These are phyloP conservation scores for Platygyra sinensis DNA, from an alignment of 64 coral and sea anemone species.

Conservation along the genomic window DNA sequence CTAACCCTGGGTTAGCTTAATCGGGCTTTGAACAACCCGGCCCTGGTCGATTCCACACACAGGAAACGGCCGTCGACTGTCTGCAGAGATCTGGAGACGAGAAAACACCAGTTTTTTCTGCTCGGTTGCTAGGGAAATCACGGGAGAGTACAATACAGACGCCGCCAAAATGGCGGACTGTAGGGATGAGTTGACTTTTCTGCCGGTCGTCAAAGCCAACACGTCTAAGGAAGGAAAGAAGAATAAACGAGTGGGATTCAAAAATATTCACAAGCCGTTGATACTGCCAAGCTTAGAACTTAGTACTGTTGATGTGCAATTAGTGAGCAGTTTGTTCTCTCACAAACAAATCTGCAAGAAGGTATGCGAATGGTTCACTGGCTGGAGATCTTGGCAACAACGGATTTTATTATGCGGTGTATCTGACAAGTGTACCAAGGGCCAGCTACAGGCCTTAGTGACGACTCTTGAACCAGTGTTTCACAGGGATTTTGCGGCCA, in stretches of 20 bases:
- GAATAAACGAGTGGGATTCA: constrained; percentile 6
- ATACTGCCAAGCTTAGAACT: constrained; percentile 78
- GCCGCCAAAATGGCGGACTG: constrained; percentile 25
- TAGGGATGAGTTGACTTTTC: background rate
- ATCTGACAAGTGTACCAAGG: constrained; percentile 85
- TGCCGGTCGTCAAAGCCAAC: constrained; percentile 15
- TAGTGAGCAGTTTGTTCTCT: constrained; percentile 70
- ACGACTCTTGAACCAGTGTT: constrained; percentile 96
- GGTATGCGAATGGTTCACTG: constrained; percentile 80
- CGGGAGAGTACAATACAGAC: background rate
- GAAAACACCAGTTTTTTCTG: background rate
- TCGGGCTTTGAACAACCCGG: too few relatives aligned
- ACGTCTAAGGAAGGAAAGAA: background rate
- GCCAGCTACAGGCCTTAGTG: constrained; percentile 68
- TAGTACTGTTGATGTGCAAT: constrained; percentile 49
- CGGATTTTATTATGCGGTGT: constrained; percentile 90
- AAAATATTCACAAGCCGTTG: constrained; percentile 49
- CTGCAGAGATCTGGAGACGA: constrained; percentile 2
- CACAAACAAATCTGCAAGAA: constrained; percentile 88
- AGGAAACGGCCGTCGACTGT: background rate
- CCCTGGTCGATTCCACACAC: too few relatives aligned
- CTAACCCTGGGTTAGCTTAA: too few relatives aligned
- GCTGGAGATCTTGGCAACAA: constrained; percentile 94
- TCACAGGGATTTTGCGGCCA: constrained; percentile 87
- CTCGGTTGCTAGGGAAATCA: constrained; percentile 39